These are phyloP conservation scores for Melanotaenia parkinsoni DNA, from an alignment of 2,797 vertebrate genomes.

Conservation along the genomic window DNA sequence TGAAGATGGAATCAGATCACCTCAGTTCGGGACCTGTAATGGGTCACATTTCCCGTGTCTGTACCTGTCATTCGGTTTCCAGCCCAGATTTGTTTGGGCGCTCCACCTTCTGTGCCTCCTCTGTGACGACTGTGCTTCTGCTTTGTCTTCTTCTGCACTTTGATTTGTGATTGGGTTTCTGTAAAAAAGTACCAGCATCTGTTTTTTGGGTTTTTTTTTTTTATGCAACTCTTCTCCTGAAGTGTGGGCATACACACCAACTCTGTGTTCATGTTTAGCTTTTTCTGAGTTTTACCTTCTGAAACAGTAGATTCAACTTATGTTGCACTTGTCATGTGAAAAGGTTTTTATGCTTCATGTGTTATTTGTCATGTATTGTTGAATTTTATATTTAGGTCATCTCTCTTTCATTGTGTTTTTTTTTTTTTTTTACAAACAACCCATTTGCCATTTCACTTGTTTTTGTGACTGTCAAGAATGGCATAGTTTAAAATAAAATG, in stretches of 20 bases:
- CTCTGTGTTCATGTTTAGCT: constrained; percentile 18
- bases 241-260: neutral
- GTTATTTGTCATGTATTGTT: constrained; percentile 13
- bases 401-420: too few relatives aligned
- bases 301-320: constrained; percentile 8
- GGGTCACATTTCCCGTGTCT: constrained; percentile 22
- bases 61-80: constrained; percentile 16
- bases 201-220: neutral
- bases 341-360: constrained; percentile 12
- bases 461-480: constrained; percentile 19
- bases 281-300: constrained; percentile 2
- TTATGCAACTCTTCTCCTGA: constrained; percentile 1
- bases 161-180: constrained; percentile 18
- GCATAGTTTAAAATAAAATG: constrained; percentile 52
- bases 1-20: constrained; percentile 63
- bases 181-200: constrained; percentile 1
- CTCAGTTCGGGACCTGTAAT: constrained; percentile 20
- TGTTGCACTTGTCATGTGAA: constrained; percentile 30
- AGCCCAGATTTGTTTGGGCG: constrained; percentile 33
- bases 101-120: constrained; percentile 9
- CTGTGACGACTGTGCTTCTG: constrained; percentile 11
- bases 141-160: constrained; percentile 20
- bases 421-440: constrained; percentile 30
- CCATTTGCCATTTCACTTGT: constrained; percentile 20
- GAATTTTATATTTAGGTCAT: constrained; percentile 4